Evolutionary conservation across 2,888 invertebrate genomes (phyloP).

Genomic region (Hirtodrosophila alboralis): DNA sequence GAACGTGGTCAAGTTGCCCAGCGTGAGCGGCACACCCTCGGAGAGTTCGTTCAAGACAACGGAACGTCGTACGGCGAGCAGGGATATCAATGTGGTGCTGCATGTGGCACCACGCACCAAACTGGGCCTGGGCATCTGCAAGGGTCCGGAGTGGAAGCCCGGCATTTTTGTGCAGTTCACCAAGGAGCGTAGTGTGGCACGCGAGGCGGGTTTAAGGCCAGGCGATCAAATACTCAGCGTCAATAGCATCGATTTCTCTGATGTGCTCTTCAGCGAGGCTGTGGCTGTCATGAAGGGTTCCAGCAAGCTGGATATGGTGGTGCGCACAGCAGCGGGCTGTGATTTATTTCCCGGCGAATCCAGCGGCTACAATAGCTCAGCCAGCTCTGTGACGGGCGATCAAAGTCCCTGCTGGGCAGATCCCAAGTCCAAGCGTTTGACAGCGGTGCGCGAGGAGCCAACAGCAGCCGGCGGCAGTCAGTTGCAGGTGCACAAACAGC

Average conservation of each 20-base stretch:
- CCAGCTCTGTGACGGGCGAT: slow-evolving; percentile 92
- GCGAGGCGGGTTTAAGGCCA: slow-evolving; percentile 93
- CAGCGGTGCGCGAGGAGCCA: slow-evolving; percentile 89
- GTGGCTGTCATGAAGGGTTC: slow-evolving; percentile 92
- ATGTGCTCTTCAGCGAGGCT: slow-evolving; percentile 93
- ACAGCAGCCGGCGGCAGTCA: neutral
- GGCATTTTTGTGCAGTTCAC: slow-evolving; percentile 96
- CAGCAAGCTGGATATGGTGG: slow-evolving; percentile 90
- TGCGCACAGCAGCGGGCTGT: slow-evolving; percentile 91
- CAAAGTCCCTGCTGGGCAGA: slow-evolving; percentile 89
- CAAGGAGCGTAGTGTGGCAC: slow-evolving; percentile 93
- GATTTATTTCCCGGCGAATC: slow-evolving; percentile 93
- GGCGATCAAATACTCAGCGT: slow-evolving; percentile 96
- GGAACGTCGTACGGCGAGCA: slow-evolving; percentile 78
- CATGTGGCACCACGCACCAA: slow-evolving; percentile 92
- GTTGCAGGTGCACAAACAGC: slow-evolving; percentile 64
- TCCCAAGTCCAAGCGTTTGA: slow-evolving; percentile 86
- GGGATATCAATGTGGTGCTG: slow-evolving; percentile 90
- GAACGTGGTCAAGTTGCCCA: slow-evolving; percentile 88
- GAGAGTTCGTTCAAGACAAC: slow-evolving; percentile 72
- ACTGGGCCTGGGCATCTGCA: slow-evolving; percentile 94
- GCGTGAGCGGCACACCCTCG: slow-evolving; percentile 77
- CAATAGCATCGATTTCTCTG: slow-evolving; percentile 91
- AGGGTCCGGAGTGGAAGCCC: slow-evolving; percentile 93
- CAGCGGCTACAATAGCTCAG: slow-evolving; percentile 93